Percentiles rank a stretch among this genome's conserved stretches.
phyloP scores from a whole-genome alignment of 1,140 invertebrate species.

The Acyrthosiphon pisum region DNA sequence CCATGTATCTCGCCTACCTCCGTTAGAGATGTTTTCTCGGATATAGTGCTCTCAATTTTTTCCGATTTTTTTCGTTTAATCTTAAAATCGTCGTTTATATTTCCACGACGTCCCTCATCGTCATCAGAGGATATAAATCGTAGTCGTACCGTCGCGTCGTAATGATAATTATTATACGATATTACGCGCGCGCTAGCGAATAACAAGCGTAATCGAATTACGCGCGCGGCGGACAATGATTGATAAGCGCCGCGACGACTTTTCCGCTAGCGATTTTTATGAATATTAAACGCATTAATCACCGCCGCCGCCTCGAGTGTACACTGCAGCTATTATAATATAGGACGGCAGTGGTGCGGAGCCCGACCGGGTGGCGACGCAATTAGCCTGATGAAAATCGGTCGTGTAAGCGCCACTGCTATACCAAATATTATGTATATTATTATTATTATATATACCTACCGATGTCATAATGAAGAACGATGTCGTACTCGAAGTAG shows the following conservation, averaged over 20 bases:
- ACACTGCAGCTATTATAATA: no score
- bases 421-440: background rate
- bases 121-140: no score
- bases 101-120: background rate
- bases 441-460: background rate
- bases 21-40: no score
- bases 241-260: slow-evolving; percentile 1
- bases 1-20: no score
- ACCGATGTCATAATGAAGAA: slow-evolving; percentile 50
- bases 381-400: slow-evolving; percentile 51
- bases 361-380: background rate
- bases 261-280: slow-evolving; percentile 37
- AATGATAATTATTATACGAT: background rate
- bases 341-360: background rate
- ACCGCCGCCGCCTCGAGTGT: background rate
- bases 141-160: background rate
- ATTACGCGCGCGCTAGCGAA: background rate
- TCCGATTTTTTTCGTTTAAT: background rate
- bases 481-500: background rate
- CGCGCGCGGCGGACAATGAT: slow-evolving; percentile 10
- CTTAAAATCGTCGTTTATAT: background rate
- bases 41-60: background rate
- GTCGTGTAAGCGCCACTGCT: background rate
- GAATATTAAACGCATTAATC: slow-evolving; percentile 52
- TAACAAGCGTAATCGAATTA: background rate